Base-by-base conservation (phyloP, 1,140 invertebrate species). In the Stegodyphus mimosarum region DNA sequence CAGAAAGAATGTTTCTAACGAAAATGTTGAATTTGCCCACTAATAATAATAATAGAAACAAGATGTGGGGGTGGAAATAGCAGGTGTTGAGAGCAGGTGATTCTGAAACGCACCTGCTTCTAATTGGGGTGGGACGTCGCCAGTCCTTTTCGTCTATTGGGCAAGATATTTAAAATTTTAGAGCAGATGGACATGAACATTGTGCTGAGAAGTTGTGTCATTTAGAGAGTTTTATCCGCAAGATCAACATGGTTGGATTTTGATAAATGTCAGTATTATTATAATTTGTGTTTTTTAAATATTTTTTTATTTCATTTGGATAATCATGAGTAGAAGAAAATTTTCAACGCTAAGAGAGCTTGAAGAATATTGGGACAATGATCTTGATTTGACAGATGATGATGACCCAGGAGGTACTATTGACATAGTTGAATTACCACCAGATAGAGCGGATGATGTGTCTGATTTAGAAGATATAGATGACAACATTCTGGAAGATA, bases 1-100 rank as follows among this genome's bases (percentile, higher is more conserved):
- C 55, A 60, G 55, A 60, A 60, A 60, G 55, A 60, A 60, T 60
- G 55, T 60, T 73, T 73, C 71, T 73, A 73, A 73, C 71, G 71
- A 73, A 73, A 73, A 73, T 73, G 71, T 73, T 73, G 71, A 73
- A 73, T 73, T 73, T 73, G 50, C 71, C 71, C 51, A 73, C 71
- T 73, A 73, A 73, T 73, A 73, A 73, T 73, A 73, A 73, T 73
- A 73, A 73, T 73, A 73, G 71, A 73, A 73, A 73, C 71, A 73
- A 73, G 71, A 73, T 73, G 71, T 73, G 71, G 71, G 71, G 71
- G 71, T 73, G 71, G 71, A 73, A 73, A 73, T 73, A 73, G 71
- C 71, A 73, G 71, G 71, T 73, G 71, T 73, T 73, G 71, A 73
- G 49, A 73, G 71, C 71, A 73, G 71, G 71, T 73, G 71, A 73